Evolutionary conservation across 2,888 invertebrate species (phyloP).

Genomic region (Agriopis leucophaearia): DNA sequence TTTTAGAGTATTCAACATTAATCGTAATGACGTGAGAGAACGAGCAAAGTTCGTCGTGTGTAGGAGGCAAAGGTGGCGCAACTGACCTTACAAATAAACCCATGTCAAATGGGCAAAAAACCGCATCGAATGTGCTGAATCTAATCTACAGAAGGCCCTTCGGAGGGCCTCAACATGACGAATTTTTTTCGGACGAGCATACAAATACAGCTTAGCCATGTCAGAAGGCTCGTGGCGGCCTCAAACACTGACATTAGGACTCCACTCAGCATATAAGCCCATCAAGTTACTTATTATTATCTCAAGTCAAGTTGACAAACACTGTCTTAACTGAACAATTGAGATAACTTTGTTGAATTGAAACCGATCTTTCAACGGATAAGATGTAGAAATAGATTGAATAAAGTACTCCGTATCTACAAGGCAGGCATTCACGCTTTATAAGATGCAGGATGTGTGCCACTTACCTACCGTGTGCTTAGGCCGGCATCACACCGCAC

Average conservation of each 20-base stretch:
- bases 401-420: conserved; percentile 13
- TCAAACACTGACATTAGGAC: not conserved
- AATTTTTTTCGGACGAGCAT: not conserved
- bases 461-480: conserved; percentile 40
- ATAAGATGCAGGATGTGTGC: conserved; percentile 54
- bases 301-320: not conserved
- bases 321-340: not conserved
- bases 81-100: conserved; percentile 19
- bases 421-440: conserved; percentile 21
- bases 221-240: not conserved
- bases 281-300: not conserved
- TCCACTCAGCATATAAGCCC: too few relatives aligned
- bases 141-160: conserved; percentile 7
- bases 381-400: conserved; percentile 27
- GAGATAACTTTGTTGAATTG: conserved; percentile 15
- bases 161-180: not conserved
- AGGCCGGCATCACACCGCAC: conserved; percentile 1
- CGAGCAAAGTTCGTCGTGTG: not conserved
- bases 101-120: conserved; percentile 7
- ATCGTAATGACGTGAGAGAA: not conserved
- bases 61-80: conserved; percentile 11
- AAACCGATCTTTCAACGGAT: conserved; percentile 13
- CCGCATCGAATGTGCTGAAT: conserved; percentile 14
- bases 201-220: too few relatives aligned
- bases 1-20: not conserved